Evolutionary conservation across 2,113 vertebrate species (phyloP), one percentile per base, ranked within the genome.

Genomic region (Seriola rivoliana): DNA sequence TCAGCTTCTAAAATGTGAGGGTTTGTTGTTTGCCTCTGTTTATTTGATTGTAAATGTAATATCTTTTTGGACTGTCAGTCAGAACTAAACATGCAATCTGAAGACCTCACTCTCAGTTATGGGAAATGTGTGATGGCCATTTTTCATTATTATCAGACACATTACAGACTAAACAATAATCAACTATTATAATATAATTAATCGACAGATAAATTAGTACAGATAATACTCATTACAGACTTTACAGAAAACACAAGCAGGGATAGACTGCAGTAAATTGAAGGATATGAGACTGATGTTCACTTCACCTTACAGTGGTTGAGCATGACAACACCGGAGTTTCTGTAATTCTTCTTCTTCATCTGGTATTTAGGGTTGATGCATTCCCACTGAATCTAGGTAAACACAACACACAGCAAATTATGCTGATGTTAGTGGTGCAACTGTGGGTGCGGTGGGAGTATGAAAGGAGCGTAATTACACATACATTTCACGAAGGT

Each of bases 331-430:
- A 97, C 94, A 74, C 98, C 98, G 21, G 98, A 99, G 91, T 99
- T 99, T 92, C 97, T 97, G 91, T 99, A 99, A 82, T 98, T 99
- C 93, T 99, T 99, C 95, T 99, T 99, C 95, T 99, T 99, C 83
- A 96, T 95, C 93, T 98, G 99, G 92, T 99, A 99, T 90, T 99
- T 99, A 44, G 97, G 98, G 81, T 99, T 99, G 94, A 99, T 99
- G 92, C 98, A 99, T 71, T 99, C 98, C 98, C 98, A 99, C 63
- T 98, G 97, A 34, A 99, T 95, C 97, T 98, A 86, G 67, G 66
- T 9, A 69, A 52, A 85, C 42, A 78, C 10, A 34, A 29, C 54
- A 81, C 50, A 67, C 34, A 42, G 40, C 10, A 64, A 32, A 8
- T 23, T 16, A 21, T 48, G 59, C 2, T 71, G 7, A 17, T 48